Conservation (phyloP, 2,888 invertebrate species). For the Aphodius granarius region DNA sequence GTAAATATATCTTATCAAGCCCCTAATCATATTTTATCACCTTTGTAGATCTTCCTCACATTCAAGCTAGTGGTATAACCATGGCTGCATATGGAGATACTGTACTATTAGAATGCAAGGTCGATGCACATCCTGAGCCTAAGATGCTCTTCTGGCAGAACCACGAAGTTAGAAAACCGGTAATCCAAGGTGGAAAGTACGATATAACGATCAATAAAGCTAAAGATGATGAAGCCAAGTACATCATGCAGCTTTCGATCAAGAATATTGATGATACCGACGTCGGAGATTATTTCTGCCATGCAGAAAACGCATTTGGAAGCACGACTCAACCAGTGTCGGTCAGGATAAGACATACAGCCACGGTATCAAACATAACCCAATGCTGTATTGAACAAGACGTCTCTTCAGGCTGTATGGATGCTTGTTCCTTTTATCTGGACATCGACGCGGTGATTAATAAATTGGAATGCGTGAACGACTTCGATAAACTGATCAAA, state of each 20-base stretch:
- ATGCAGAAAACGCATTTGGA: constrained; percentile 83
- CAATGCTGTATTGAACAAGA: constrained; percentile 82
- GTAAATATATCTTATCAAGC: neutral
- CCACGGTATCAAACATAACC: constrained; percentile 70
- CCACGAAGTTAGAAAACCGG: constrained; percentile 71
- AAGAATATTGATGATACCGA: constrained; percentile 70
- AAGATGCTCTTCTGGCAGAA: constrained; percentile 83
- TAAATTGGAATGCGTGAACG: constrained; percentile 77
- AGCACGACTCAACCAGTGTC: constrained; percentile 72
- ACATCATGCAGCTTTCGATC: constrained; percentile 75
- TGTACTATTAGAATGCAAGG: constrained; percentile 75
- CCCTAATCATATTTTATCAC: neutral
- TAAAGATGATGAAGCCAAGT: constrained; percentile 68
- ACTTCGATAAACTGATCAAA: constrained; percentile 83
- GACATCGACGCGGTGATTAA: constrained; percentile 83
- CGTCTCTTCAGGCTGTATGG: constrained; percentile 76
- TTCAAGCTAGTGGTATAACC: constrained; percentile 76
- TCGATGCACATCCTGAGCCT: constrained; percentile 78
- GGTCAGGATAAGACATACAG: constrained; percentile 67
- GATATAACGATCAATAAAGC: constrained; percentile 63
- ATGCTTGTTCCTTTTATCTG: constrained; percentile 81
- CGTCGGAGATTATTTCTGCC: constrained; percentile 81
- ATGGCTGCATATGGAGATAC: constrained; percentile 76
- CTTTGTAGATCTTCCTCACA: constrained; percentile 70
- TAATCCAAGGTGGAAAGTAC: constrained; percentile 77